A percentile compares a stretch with the other conserved stretches of the same genome.
Conservation (phyloP, 2,888 invertebrate species). For the Furcula furcula region DNA sequence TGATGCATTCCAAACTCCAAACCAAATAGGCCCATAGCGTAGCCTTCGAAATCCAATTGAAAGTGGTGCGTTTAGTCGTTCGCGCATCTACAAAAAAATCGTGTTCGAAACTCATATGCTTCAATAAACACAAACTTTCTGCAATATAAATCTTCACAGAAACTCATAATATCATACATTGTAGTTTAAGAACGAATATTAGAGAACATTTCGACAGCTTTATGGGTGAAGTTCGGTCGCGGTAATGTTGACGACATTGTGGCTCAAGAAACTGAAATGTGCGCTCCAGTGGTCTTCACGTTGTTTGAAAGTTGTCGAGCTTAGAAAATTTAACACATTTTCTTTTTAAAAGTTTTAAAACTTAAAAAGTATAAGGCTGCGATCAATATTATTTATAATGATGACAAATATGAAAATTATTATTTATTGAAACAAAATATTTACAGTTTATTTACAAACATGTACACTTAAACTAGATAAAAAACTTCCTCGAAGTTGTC, state of each 20-base stretch:
- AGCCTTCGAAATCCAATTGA: constrained; percentile 85
- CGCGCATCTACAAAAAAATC: constrained; percentile 49
- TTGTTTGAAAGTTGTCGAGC: constrained; percentile 24
- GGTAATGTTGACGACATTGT: constrained; percentile 20
- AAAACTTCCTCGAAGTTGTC: no score
- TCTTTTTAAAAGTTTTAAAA: constrained; percentile 15
- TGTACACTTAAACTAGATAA: no score
- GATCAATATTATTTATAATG: no score
- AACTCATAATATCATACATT: constrained; percentile 1
- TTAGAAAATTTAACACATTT: constrained; percentile 23
- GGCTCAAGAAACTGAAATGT: constrained; percentile 10
- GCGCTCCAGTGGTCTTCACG: constrained; percentile 22
- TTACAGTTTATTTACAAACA: no score
- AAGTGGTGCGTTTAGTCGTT: constrained; percentile 78
- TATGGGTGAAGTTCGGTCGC: constrained; percentile 15
- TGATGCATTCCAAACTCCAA: constrained; percentile 82
- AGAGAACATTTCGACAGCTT: constrained; percentile 4
- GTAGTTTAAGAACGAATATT: constrained; percentile 2
- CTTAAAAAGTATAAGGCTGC: no score
- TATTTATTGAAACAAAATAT: no score
- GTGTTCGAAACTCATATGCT: no score
- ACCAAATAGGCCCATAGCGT: constrained; percentile 85
- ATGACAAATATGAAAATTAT: no score
- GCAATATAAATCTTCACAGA: no score
- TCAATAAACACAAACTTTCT: no score